Conservation (phyloP, 2,888 invertebrate species). For the Autographa gamma region DNA sequence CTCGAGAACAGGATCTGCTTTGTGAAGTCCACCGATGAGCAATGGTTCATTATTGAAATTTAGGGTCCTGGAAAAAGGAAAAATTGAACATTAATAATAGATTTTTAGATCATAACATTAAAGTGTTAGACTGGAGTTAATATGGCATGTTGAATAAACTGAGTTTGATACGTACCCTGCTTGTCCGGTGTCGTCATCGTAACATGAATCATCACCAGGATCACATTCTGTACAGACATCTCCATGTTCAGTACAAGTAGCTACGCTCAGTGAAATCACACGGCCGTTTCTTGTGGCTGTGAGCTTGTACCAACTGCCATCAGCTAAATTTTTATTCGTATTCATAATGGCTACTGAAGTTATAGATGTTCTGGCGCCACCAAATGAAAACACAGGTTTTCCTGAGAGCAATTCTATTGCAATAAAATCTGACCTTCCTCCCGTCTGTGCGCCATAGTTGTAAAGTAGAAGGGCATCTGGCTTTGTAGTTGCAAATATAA, state of each 20-base stretch:
- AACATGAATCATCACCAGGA: conserved; percentile 94
- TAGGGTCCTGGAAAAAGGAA: conserved; percentile 91
- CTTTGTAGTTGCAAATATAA: conserved; percentile 97
- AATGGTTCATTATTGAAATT: conserved; percentile 97
- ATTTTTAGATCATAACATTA: too few species aligned
- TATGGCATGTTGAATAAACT: neutral
- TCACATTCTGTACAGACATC: conserved; percentile 96
- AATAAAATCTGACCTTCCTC: conserved; percentile 97
- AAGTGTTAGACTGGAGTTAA: too few species aligned
- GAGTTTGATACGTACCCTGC: conserved; percentile 92
- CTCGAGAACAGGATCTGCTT: conserved; percentile 95
- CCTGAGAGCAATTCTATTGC: conserved; percentile 96
- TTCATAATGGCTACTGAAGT: conserved; percentile 93
- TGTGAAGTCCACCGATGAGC: conserved; percentile 94
- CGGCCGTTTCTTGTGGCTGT: conserved; percentile 97
- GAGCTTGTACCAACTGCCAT: conserved; percentile 97
- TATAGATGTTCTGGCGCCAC: conserved; percentile 96
- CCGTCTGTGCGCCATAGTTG: conserved; percentile 96
- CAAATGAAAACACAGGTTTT: conserved; percentile 96
- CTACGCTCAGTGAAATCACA: conserved; percentile 95
- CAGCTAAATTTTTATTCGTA: conserved; percentile 91
- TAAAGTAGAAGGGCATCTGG: conserved; percentile 96
- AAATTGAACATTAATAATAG: neutral
- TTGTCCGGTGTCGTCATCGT: conserved; percentile 95
- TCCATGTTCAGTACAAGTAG: conserved; percentile 95